Conservation (phyloP, 2,888 invertebrate genomes). For the Molanna angustata region DNA sequence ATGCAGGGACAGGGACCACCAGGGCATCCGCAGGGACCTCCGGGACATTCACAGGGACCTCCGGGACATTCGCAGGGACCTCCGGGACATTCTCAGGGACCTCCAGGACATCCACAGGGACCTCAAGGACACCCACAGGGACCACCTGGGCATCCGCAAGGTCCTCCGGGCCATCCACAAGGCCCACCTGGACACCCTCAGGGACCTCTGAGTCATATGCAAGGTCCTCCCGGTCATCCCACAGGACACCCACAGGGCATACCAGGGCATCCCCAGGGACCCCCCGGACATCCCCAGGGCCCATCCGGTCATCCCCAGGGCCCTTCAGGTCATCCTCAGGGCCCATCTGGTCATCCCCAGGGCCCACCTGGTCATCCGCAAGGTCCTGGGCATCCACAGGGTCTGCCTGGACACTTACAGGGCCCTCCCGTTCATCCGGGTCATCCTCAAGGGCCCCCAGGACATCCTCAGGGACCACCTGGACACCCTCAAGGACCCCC, state of each 20-base stretch:
- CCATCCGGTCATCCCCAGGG: slow-evolving; percentile 28
- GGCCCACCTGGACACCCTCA: slow-evolving; percentile 36
- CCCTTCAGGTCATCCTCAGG: slow-evolving; percentile 23
- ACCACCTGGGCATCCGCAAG: slow-evolving; percentile 34
- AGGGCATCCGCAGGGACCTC: slow-evolving; percentile 19
- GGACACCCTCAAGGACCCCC: slow-evolving; percentile 20
- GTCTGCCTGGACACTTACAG: slow-evolving; percentile 36
- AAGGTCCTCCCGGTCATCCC: slow-evolving; percentile 47
- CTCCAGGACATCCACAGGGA: slow-evolving; percentile 48
- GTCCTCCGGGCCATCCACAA: slow-evolving; percentile 39
- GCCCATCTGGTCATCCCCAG: slow-evolving; percentile 36
- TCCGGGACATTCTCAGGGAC: slow-evolving; percentile 40
- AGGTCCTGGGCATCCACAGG: slow-evolving; percentile 24
- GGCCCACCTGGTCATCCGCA: slow-evolving; percentile 35
- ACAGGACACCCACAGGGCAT: slow-evolving; percentile 47
- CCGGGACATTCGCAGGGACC: slow-evolving; percentile 12
- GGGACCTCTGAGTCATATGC: slow-evolving; percentile 41
- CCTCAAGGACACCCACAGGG: slow-evolving; percentile 42
- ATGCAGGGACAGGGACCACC: slow-evolving; percentile 14
- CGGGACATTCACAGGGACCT: slow-evolving; percentile 19
- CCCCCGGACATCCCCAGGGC: slow-evolving; percentile 32
- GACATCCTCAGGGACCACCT: slow-evolving; percentile 20
- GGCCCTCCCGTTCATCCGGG: slow-evolving; percentile 34
- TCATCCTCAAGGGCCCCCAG: slow-evolving; percentile 21
- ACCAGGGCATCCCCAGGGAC: slow-evolving; percentile 42